A percentile compares a stretch with the other conserved stretches of the same genome.
These are phyloP conservation scores for Dolichoris vasculosae DNA, from an alignment of 1,140 invertebrate genomes.

Conservation along the genomic window DNA sequence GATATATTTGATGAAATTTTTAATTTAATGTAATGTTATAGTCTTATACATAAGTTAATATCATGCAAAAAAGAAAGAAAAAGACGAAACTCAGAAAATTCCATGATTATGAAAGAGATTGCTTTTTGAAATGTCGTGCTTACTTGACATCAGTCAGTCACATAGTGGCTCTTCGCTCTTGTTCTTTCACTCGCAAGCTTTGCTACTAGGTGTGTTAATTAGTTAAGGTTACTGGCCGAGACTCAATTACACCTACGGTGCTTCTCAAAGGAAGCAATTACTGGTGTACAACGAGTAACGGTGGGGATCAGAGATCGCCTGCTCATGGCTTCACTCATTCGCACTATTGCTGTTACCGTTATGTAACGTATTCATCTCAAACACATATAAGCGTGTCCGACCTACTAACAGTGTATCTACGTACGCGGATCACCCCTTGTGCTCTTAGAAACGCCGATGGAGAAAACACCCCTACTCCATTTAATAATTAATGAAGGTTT, in stretches of 20 bases:
- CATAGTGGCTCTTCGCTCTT: constrained; percentile 57
- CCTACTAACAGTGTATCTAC: too few relatives aligned
- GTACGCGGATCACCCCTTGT: too few relatives aligned
- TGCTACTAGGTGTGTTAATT: constrained; percentile 74
- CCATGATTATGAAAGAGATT: neutral
- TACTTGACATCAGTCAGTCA: constrained; percentile 19
- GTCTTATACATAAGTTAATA: too few relatives aligned
- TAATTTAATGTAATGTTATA: too few relatives aligned
- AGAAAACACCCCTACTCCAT: too few relatives aligned
- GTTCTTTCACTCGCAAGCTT: constrained; percentile 64
- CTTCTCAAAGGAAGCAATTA: constrained; percentile 76
- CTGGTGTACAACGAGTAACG: constrained; percentile 68
- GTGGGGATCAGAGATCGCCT: constrained; percentile 61
- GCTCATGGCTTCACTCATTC: constrained; percentile 55
- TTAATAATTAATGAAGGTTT: too few relatives aligned
- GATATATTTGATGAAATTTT: too few relatives aligned
- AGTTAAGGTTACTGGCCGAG: constrained; percentile 75
- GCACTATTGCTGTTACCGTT: constrained; percentile 41
- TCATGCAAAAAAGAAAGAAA: constrained; percentile 41
- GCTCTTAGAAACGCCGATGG: neutral
- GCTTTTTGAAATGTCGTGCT: neutral
- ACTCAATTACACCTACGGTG: constrained; percentile 75
- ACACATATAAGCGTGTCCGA: constrained; percentile 22
- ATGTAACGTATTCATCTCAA: constrained; percentile 63
- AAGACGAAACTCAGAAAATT: neutral